phyloP scores from a whole-genome alignment of 2,797 vertebrate genomes.

The Gymnothorax reevesii region DNA sequence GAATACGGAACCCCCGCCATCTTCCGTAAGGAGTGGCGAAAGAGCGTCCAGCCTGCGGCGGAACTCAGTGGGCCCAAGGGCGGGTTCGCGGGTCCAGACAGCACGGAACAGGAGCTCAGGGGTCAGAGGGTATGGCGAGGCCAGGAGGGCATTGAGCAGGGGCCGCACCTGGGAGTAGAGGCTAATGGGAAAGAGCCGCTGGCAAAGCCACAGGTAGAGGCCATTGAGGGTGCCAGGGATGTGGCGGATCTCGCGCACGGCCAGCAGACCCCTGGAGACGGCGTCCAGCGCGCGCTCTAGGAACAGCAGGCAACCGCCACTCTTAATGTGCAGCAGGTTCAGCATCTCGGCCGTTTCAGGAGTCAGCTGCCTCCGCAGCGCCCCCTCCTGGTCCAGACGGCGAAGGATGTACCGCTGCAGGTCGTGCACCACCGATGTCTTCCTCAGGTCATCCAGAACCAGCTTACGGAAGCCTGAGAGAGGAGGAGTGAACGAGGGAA shows the following conservation, averaged over 20 bases:
- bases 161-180: constrained; percentile 70
- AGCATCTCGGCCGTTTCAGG: constrained; percentile 80
- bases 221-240: constrained; percentile 82
- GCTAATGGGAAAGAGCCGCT: constrained; percentile 74
- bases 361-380: constrained; percentile 75
- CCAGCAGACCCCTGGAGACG: constrained; percentile 69
- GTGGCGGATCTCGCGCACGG: constrained; percentile 76
- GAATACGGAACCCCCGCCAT: constrained; percentile 61
- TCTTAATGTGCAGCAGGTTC: constrained; percentile 83
- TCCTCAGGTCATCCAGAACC: constrained; percentile 78
- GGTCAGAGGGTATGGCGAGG: constrained; percentile 67
- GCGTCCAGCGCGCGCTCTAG: constrained; percentile 81
- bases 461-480: constrained; percentile 72
- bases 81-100: constrained; percentile 64
- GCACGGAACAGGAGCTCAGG: constrained; percentile 67
- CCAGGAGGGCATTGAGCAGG: constrained; percentile 74
- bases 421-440: constrained; percentile 70
- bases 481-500: not conserved
- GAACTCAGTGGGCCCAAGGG: constrained; percentile 65
- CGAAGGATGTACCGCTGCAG: constrained; percentile 82
- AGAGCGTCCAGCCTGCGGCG: constrained; percentile 64
- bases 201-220: constrained; percentile 85
- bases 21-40: constrained; percentile 64
- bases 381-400: constrained; percentile 71
- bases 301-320: constrained; percentile 81